Base-by-base conservation (phyloP, 2,797 vertebrate genomes). In the Lagorchestes hirsutus region DNA sequence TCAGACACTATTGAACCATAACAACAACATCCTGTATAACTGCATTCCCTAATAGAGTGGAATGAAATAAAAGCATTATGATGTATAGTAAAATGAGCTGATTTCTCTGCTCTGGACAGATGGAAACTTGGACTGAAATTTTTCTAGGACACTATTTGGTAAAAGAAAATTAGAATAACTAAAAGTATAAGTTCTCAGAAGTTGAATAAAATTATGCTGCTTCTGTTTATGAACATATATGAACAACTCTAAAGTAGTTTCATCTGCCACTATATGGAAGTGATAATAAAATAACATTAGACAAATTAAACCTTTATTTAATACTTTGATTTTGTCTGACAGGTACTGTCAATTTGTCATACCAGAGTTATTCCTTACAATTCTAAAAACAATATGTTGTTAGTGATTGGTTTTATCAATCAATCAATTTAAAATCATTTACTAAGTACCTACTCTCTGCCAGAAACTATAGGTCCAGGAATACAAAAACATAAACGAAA, bases 161-260 rank as follows among this genome's bases (percentile, higher is more conserved):
- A 87, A 59, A 90, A 59, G 16, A 24, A 40, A 93, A 34, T 55
- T 34, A 54, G 54, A 91, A 4, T 91, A 16, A 93, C 54, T 93
- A 93, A 91, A 93, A 93, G 82, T 54, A 5, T 91, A 93, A 95
- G 59, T 55, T 91, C 62, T 87, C 40, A 8, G 55, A 93, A 82
- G 11, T n/a, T 87, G 40, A 22, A 55, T 34, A 46, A 54, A 57
- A 95, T 18, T 92, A 52, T 40, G 34, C 5, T 59, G 55, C 54
- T 22, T 59, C 34, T 54, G 14, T 91, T 34, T 90, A 54, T 59
- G 31, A 29, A 46, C 11, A 22, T 14, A 8, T 0, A 94, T 95
- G 54, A 50, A 50, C 90, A 97, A 82, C 5, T 96, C 91, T 27
- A 2, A 18, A 91, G 59, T 55, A 95, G 94, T 96, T 96, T 1